phyloP scores from a whole-genome alignment of 2,113 vertebrate genomes.

The Lethenteron reissneri region DNA sequence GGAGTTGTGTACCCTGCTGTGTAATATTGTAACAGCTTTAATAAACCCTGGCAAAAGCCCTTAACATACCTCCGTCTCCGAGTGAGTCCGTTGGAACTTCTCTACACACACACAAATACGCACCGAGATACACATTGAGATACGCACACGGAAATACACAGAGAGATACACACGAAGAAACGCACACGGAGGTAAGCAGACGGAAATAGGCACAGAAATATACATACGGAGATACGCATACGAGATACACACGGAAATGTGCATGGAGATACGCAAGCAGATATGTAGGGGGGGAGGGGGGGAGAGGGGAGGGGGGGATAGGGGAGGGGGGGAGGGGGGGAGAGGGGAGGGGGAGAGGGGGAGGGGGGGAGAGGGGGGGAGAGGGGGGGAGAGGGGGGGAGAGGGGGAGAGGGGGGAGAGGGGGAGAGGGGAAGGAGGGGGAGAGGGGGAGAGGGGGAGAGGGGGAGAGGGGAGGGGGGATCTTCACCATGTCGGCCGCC shows the following conservation, averaged over 20 bases:
- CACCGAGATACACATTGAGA: not conserved
- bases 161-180: not conserved
- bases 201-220: not conserved
- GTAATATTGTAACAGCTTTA: too few species aligned
- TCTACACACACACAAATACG: not conserved
- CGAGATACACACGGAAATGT: too few species aligned
- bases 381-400: not conserved
- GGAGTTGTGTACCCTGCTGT: too few species aligned
- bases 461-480: not conserved
- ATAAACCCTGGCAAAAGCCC: too few species aligned
- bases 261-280: too few species aligned
- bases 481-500: conserved; percentile 72
- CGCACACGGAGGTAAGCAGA: not conserved
- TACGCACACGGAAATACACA: not conserved
- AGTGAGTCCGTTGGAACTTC: too few species aligned
- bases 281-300: not conserved
- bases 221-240: too few species aligned
- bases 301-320: not conserved
- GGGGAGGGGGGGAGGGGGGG: not conserved
- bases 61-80: too few species aligned
- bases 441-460: not conserved
- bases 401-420: not conserved
- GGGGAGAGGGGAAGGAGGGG: not conserved
- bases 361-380: not conserved
- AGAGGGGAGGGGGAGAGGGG: not conserved